Percentiles rank a stretch among this genome's conserved stretches.
These are phyloP conservation scores for Wiebesia pumilae DNA, from an alignment of 1,140 invertebrate genomes.

Conservation along the genomic window DNA sequence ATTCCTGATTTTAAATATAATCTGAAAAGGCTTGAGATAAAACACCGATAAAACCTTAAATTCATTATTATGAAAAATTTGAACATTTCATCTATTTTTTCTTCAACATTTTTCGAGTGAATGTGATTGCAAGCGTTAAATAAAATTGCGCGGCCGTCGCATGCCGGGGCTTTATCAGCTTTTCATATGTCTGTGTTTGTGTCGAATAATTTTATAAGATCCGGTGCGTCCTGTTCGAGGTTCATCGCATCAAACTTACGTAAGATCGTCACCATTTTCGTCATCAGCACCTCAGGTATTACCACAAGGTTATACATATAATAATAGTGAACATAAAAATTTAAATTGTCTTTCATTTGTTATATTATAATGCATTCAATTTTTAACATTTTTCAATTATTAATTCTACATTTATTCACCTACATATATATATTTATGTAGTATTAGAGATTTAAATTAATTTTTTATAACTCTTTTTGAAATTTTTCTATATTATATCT, in stretches of 20 bases:
- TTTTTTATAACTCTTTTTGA: neutral
- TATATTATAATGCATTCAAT: slow-evolving; percentile 17
- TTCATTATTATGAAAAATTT: neutral
- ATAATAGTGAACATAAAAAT: slow-evolving; percentile 8
- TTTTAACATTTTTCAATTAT: slow-evolving; percentile 15
- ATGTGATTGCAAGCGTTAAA: slow-evolving; percentile 4
- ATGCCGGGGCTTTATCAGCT: slow-evolving; percentile 41
- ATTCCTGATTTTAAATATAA: too few relatives aligned
- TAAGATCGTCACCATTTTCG: slow-evolving; percentile 8
- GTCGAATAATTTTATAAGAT: slow-evolving; percentile 1
- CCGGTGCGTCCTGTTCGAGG: neutral
- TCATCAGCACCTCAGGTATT: slow-evolving; percentile 35
- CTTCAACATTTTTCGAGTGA: neutral
- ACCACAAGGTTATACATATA: slow-evolving; percentile 20
- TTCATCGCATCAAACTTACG: slow-evolving; percentile 15
- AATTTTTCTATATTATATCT: slow-evolving; percentile 2
- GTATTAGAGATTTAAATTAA: neutral
- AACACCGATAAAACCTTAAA: too few relatives aligned
- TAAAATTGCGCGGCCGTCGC: neutral
- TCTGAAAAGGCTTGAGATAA: too few relatives aligned
- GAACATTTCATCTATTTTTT: neutral
- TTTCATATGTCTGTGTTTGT: slow-evolving; percentile 24
- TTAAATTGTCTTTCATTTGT: neutral
- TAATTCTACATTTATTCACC: slow-evolving; percentile 21
- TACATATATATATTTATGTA: slow-evolving; percentile 5